phyloP scores from a whole-genome alignment of 2,888 invertebrate species.

The Drepanosiphum platanoidis region DNA sequence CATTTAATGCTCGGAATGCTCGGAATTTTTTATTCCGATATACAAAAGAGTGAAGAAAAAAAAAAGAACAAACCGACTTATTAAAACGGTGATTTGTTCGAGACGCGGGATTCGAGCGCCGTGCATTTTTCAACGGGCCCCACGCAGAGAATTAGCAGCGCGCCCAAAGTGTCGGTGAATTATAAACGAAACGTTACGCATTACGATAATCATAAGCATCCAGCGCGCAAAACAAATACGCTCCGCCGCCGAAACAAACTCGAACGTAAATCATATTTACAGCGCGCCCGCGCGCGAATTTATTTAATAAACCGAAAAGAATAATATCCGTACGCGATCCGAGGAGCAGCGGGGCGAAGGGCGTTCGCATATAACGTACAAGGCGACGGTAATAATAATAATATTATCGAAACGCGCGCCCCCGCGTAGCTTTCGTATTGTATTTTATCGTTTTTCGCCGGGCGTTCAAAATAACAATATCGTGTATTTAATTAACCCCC shows the following conservation, averaged over 20 bases:
- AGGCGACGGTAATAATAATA: too few species aligned
- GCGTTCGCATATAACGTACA: too few species aligned
- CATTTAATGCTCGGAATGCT: background rate
- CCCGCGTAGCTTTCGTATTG: too few species aligned
- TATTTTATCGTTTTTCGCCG: too few species aligned
- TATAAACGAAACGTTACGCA: slow-evolving; percentile 9
- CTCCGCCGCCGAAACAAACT: background rate
- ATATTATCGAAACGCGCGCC: too few species aligned
- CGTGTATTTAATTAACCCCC: too few species aligned
- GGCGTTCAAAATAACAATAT: too few species aligned
- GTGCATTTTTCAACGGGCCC: background rate
- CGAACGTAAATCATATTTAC: slow-evolving; percentile 27
- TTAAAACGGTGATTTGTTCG: slow-evolving; percentile 27
- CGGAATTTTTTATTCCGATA: background rate
- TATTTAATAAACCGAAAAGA: background rate
- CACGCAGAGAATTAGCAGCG: background rate
- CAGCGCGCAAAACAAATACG: background rate
- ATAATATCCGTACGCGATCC: background rate
- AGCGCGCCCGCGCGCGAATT: too few species aligned
- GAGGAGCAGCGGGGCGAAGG: too few species aligned
- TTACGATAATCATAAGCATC: slow-evolving; percentile 12
- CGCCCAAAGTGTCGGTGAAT: background rate
- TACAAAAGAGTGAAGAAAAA: background rate
- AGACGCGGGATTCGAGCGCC: background rate
- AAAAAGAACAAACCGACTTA: slow-evolving; percentile 5